Conservation (phyloP, 2,888 invertebrate genomes). For the Tribolium freemani region DNA sequence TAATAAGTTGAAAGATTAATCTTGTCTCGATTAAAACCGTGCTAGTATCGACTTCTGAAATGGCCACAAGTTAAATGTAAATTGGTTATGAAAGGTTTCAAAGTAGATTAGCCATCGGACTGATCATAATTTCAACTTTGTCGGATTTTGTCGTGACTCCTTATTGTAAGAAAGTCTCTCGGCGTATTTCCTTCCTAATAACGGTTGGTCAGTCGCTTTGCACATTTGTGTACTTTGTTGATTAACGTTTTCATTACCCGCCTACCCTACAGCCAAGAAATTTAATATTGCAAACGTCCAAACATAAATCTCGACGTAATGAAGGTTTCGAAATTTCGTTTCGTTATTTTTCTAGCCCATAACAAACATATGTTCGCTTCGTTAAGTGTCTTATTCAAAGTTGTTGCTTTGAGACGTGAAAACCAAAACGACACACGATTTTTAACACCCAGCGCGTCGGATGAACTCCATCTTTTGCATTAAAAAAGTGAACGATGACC, state of each 20-base stretch:
- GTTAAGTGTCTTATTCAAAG: constrained; percentile 19
- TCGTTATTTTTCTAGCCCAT: constrained; percentile 36
- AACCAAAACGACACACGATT: constrained; percentile 32
- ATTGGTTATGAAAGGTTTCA: constrained; percentile 24
- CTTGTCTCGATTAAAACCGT: constrained; percentile 10
- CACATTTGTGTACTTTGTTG: constrained; percentile 46
- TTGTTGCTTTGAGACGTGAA: constrained; percentile 23
- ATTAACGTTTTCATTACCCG: constrained; percentile 54
- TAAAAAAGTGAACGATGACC: constrained; percentile 59
- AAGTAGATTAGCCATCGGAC: constrained; percentile 6
- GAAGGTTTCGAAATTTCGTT: constrained; percentile 31
- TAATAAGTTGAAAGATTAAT: constrained; percentile 5
- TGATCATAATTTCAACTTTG: constrained; percentile 8
- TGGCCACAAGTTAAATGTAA: constrained; percentile 28
- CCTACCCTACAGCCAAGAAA: constrained; percentile 50
- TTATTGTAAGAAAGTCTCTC: background rate
- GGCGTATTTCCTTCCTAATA: constrained; percentile 1
- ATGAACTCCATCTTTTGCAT: constrained; percentile 53
- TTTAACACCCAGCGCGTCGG: constrained; percentile 50
- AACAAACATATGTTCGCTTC: constrained; percentile 31
- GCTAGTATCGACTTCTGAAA: constrained; percentile 17
- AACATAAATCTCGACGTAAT: constrained; percentile 48
- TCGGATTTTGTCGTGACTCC: constrained; percentile 20
- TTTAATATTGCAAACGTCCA: constrained; percentile 53
- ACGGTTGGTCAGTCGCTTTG: constrained; percentile 1